Conservation (phyloP, 2,797 vertebrate species). For the Aythya fuligula region DNA sequence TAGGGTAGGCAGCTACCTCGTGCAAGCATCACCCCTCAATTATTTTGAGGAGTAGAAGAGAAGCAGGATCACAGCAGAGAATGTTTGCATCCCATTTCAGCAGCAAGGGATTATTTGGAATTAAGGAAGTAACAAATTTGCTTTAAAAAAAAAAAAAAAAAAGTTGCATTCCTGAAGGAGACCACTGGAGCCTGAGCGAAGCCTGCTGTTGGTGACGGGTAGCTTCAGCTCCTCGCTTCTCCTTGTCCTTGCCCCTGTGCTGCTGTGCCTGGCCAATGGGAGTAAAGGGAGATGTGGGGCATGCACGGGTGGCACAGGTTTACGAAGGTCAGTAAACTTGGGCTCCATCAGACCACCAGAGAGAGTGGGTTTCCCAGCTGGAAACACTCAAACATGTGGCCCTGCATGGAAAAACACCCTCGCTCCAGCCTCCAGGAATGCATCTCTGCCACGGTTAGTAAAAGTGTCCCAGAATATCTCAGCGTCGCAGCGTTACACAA, state of each 20-base stretch:
- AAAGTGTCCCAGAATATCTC: constrained; percentile 48
- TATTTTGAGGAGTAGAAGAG: neutral
- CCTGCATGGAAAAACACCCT: constrained; percentile 18
- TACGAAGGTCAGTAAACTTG: constrained; percentile 21
- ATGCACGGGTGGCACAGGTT: neutral
- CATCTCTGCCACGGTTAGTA: constrained; percentile 36
- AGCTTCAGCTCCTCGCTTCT: neutral
- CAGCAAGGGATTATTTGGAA: neutral
- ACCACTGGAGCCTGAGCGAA: neutral
- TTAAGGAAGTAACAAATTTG: neutral
- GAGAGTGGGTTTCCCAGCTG: constrained; percentile 40
- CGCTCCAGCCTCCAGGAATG: neutral
- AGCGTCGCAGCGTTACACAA: neutral
- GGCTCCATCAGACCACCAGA: neutral
- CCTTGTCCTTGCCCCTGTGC: neutral
- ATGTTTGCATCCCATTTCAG: neutral
- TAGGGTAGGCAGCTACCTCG: neutral
- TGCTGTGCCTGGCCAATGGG: neutral
- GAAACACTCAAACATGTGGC: constrained; percentile 39
- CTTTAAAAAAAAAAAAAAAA: neutral
- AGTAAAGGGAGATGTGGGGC: neutral
- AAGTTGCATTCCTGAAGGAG: neutral
- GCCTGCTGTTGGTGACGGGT: neutral
- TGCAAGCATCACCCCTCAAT: neutral
- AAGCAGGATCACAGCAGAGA: neutral